Base-by-base conservation (phyloP, 2,797 vertebrate genomes). In the Rhinoraja longicauda region DNA sequence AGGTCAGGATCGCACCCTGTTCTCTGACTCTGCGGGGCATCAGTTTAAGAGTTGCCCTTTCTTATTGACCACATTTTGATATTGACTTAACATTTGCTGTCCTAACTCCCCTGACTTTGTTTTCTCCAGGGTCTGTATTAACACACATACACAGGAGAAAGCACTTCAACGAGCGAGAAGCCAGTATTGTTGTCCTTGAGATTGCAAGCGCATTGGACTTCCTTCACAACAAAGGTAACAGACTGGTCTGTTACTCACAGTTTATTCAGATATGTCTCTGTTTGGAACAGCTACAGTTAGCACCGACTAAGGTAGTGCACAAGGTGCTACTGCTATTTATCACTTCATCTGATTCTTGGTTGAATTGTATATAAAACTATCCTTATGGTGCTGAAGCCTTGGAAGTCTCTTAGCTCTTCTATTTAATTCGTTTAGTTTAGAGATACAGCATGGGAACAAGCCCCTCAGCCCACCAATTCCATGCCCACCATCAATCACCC, bases 151-250 rank as follows among this genome's bases (percentile, higher is more conserved):
- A 99, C 95, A 97, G 96, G 94, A 96, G 98, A 93, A 96, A 97
- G 93, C 98, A 98, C 96, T 99, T 99, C 96, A 98, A 97, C 0
- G 99, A 99, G 95, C 97, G 98, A 95, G 98, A 99, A 96, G 98
- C 98, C 94, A 97, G 98, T 70, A 96, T 98, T 96, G 98, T 99
- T 93, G 99, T 99, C 95, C 97, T 96, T 96, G 98, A 99, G 94
- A 99, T 99, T 29, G 98, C 98, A 94, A 98, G 98, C 0, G 98
- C 99, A 93, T 96, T 99, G 94, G 96, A 99, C 95, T 99, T 98
- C 94, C 96, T 99, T 95, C 99, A 99, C 95, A 99, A 99, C 96
- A 99, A 99, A 96, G 99, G 99, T 98, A 95, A 77, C 13, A 17
- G 57, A n/a, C 53, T 21, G 7, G 5, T 1, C 0, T 15, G 0